Evolutionary conservation across 2,113 vertebrate genomes (phyloP).

Genomic region (Neodon shergylaensis): DNA sequence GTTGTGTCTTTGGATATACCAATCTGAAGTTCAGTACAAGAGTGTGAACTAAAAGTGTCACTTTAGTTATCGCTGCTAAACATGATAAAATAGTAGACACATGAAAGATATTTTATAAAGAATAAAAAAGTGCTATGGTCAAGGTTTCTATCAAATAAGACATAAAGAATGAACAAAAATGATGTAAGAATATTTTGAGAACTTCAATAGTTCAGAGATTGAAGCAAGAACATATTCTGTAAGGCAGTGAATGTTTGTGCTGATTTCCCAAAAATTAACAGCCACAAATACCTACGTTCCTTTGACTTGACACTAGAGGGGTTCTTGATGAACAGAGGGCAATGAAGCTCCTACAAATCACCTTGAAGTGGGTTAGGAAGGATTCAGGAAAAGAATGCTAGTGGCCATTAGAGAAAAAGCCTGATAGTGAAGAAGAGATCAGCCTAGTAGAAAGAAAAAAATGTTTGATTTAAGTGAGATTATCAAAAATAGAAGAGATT

Average conservation of each 20-base stretch:
- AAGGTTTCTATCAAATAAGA: neutral
- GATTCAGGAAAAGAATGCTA: neutral
- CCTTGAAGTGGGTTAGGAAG: neutral
- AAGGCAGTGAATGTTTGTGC: neutral
- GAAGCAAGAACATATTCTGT: neutral
- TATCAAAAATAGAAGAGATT: slow-evolving; percentile 9
- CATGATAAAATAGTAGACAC: neutral
- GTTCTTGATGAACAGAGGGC: neutral
- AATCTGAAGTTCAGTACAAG: neutral
- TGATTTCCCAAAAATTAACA: neutral
- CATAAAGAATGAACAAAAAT: neutral
- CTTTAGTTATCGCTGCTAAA: neutral
- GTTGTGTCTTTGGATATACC: neutral
- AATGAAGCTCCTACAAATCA: neutral
- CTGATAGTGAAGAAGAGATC: neutral
- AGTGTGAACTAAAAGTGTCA: neutral
- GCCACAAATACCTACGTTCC: neutral
- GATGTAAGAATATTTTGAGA: neutral
- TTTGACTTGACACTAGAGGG: neutral
- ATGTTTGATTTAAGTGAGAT: slow-evolving; percentile 21
- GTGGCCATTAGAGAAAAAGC: neutral
- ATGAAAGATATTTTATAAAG: neutral
- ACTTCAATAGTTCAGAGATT: neutral
- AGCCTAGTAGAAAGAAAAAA: neutral
- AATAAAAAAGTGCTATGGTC: neutral